phyloP scores from a whole-genome alignment of 2,113 vertebrate genomes.

The Terrapene triunguis region DNA sequence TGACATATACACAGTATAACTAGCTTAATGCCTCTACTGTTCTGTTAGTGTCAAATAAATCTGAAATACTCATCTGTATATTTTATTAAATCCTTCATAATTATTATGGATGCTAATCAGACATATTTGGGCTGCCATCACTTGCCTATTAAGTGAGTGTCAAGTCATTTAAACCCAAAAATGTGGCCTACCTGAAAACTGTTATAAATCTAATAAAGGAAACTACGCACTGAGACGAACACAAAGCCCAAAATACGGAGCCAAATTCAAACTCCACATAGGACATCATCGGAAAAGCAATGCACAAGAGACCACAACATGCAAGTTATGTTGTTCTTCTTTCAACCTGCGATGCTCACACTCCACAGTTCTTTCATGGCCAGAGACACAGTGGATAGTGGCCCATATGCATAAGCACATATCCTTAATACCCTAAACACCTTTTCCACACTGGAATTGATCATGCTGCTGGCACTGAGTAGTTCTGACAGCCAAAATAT shows the following conservation, averaged over 20 bases:
- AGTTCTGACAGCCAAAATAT: not conserved
- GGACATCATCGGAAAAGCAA: not conserved
- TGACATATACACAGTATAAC: not conserved
- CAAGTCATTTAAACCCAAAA: not conserved
- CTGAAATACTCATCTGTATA: not conserved
- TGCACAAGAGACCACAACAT: not conserved
- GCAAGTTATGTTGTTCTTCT: not conserved
- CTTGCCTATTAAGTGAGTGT: slow-evolving; percentile 1
- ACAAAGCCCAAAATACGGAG: not conserved
- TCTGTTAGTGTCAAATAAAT: not conserved
- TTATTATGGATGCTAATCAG: slow-evolving; percentile 12
- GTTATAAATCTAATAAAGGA: not conserved
- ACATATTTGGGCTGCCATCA: not conserved
- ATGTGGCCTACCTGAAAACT: not conserved
- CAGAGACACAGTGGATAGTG: not conserved
- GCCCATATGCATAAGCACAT: not conserved
- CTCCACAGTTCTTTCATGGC: not conserved
- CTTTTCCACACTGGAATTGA: not conserved
- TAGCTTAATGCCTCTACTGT: not conserved
- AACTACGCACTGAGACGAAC: not conserved
- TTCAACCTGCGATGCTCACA: not conserved
- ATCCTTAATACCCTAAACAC: not conserved
- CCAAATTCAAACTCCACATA: not conserved
- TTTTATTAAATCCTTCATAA: slow-evolving; percentile 27
- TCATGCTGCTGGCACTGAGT: not conserved